phyloP scores from a whole-genome alignment of 2,113 vertebrate genomes.

The Myrmecophaga tridactyla region DNA sequence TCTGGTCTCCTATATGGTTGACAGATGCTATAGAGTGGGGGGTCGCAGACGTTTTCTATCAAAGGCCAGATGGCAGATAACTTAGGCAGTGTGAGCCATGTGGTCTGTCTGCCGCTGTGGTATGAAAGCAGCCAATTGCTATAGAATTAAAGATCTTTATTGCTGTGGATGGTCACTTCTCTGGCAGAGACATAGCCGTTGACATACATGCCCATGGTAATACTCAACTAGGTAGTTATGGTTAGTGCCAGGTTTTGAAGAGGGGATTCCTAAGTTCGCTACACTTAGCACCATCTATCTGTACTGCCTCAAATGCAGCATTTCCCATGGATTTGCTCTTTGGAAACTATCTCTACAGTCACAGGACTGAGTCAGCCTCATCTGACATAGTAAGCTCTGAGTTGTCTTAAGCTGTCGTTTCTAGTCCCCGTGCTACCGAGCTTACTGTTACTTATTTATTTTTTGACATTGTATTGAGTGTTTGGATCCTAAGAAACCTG shows the following conservation, averaged over 20 bases:
- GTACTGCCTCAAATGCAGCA: accelerated
- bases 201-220: accelerated
- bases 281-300: accelerated
- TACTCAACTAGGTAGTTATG: not conserved
- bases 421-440: not conserved
- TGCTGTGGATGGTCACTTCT: not conserved
- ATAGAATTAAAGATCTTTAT: not conserved
- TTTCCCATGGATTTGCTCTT: not conserved
- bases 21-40: not conserved
- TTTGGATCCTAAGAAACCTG: not conserved
- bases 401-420: not conserved
- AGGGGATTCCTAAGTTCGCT: not conserved
- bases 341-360: not conserved
- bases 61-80: no score
- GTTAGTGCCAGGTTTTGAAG: not conserved
- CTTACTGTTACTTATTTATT: not conserved
- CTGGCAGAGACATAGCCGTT: accelerated
- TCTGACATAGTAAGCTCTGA: accelerated
- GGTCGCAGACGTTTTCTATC: accelerated
- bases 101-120: not conserved
- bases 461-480: not conserved
- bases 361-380: not conserved
- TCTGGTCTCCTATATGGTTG: not conserved
- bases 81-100: not conserved
- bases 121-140: accelerated